These are phyloP conservation scores for Plecturocebus donacophilus DNA, from an alignment of 2,113 vertebrate genomes.

Conservation along the genomic window DNA sequence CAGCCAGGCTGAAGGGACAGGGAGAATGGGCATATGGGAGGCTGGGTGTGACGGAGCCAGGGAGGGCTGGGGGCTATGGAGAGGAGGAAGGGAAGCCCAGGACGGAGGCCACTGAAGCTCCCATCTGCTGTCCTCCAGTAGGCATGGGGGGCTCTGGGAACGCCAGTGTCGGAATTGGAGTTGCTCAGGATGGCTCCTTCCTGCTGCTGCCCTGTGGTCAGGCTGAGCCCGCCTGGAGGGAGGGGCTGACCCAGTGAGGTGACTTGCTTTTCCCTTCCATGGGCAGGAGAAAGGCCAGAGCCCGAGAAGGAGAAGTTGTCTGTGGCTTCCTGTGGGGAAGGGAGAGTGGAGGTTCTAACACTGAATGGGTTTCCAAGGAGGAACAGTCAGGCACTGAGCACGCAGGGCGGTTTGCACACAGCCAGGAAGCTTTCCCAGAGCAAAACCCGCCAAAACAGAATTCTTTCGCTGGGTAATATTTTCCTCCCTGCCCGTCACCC, in stretches of 20 bases:
- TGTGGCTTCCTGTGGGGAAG: conserved; percentile 48
- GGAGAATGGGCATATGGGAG: background rate
- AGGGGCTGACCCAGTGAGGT: background rate
- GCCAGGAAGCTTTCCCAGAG: conserved; percentile 76
- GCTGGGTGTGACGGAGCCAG: background rate
- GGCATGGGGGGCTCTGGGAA: background rate
- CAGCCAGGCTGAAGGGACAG: background rate
- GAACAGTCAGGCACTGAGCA: background rate
- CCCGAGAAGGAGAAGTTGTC: background rate
- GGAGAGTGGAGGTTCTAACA: conserved; percentile 35
- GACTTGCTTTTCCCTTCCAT: background rate
- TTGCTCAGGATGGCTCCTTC: background rate
- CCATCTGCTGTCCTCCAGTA: background rate
- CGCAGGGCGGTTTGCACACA: conserved; percentile 38
- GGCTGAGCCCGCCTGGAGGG: rapidly evolving
- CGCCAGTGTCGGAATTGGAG: background rate
- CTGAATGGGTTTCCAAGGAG: conserved; percentile 34
- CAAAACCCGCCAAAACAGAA: conserved; percentile 76
- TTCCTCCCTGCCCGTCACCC: conserved; percentile 66
- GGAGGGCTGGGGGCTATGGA: too few species aligned
- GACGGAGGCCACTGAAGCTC: background rate
- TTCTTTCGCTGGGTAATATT: conserved; percentile 68
- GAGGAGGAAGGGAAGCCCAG: background rate
- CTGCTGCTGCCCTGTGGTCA: background rate
- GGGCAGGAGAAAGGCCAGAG: conserved; percentile 31